phyloP scores from a whole-genome alignment of 1,140 invertebrate genomes.

The Drosophila sulfurigaster region DNA sequence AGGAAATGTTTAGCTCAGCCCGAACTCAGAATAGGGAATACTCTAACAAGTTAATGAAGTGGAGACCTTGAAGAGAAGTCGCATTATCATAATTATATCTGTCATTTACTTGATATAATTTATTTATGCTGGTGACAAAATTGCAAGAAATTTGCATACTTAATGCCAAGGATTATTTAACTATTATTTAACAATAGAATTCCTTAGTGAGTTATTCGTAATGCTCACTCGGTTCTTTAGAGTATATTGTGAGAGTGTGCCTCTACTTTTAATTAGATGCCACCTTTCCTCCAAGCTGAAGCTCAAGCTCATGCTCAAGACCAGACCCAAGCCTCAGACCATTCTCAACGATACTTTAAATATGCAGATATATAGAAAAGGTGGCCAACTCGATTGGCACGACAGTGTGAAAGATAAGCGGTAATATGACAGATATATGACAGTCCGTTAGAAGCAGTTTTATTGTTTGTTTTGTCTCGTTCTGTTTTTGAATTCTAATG shows the following conservation, averaged over 20 bases:
- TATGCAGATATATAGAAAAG: conserved; percentile 24
- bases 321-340: conserved; percentile 14
- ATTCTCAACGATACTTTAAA: conserved; percentile 8
- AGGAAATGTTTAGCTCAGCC: conserved; percentile 28
- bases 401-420: conserved; percentile 68
- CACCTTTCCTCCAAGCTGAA: conserved; percentile 26
- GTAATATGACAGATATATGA: conserved; percentile 48
- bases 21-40: conserved; percentile 15
- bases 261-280: conserved; percentile 56
- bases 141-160: background rate
- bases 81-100: background rate
- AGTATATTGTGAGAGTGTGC: conserved; percentile 11
- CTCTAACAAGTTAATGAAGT: conserved; percentile 15
- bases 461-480: conserved; percentile 49
- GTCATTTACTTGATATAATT: background rate
- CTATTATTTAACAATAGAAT: background rate
- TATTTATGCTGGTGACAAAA: conserved; percentile 15
- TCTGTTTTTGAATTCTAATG: conserved; percentile 46
- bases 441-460: conserved; percentile 60
- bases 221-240: conserved; percentile 1
- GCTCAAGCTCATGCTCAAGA: conserved; percentile 4
- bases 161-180: background rate
- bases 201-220: background rate
- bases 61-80: background rate
- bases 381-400: conserved; percentile 47